A percentile compares a stretch with the other conserved stretches of the same genome.
These are phyloP conservation scores for Notamacropus eugenii DNA, from an alignment of 2,797 vertebrate species.

Conservation along the genomic window DNA sequence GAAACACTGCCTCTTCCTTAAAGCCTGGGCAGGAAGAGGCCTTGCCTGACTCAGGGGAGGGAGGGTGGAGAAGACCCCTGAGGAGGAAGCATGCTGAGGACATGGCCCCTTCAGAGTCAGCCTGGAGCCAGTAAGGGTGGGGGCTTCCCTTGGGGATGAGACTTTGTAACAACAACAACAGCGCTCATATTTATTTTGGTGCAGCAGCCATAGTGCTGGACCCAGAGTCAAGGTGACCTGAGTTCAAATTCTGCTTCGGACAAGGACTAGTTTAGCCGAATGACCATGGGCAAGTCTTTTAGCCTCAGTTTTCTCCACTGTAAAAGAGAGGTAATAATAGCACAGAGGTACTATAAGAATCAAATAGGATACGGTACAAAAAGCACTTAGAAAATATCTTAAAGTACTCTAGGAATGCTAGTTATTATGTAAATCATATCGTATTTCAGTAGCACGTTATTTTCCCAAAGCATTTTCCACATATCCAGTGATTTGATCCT, in stretches of 20 bases:
- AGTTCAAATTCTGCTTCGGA: not conserved
- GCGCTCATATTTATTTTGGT: not conserved
- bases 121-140: too few relatives aligned
- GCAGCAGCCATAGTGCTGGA: not conserved
- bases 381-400: not conserved
- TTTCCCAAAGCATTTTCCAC: not conserved
- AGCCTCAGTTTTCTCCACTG: not conserved
- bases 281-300: not conserved
- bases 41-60: not conserved
- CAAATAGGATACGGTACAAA: not conserved
- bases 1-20: not conserved
- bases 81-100: not conserved
- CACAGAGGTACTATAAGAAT: too few relatives aligned
- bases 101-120: not conserved
- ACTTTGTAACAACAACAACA: not conserved
- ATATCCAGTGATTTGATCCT: not conserved
- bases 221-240: not conserved
- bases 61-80: not conserved
- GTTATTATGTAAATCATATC: not conserved
- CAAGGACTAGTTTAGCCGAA: not conserved
- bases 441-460: not conserved
- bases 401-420: too few relatives aligned
- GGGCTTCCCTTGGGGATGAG: not conserved
- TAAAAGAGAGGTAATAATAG: rapidly evolving
- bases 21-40: not conserved